phyloP scores from a whole-genome alignment of 2,888 invertebrate genomes.

The Abrostola triplasia region DNA sequence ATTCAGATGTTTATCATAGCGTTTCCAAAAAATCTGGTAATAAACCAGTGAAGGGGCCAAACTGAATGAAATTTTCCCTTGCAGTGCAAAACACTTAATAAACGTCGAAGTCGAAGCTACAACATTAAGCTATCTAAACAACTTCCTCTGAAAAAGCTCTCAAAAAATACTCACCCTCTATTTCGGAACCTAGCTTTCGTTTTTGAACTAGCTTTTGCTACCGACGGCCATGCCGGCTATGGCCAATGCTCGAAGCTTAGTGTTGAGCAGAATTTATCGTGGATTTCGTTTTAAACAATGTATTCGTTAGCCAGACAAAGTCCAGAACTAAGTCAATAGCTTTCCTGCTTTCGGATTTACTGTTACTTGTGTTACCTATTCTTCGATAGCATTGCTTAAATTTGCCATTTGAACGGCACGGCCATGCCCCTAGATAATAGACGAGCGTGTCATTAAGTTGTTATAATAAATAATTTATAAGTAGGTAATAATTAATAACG shows the following conservation, averaged over 20 bases:
- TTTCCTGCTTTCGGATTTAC: not conserved
- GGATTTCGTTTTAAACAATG: not conserved
- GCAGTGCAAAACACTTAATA: not conserved
- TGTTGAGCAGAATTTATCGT: not conserved
- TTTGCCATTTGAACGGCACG: too few species aligned
- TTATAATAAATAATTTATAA: too few species aligned
- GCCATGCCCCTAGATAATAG: too few species aligned
- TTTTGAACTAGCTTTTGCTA: not conserved
- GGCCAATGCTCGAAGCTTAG: not conserved
- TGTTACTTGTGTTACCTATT: too few species aligned
- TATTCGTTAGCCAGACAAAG: not conserved
- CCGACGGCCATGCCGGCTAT: not conserved
- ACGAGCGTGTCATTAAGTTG: too few species aligned
- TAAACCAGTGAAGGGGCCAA: not conserved
- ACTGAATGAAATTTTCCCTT: not conserved
- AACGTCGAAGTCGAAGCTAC: not conserved
- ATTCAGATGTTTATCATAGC: too few species aligned
- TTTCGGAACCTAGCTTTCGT: not conserved
- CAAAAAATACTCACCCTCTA: not conserved
- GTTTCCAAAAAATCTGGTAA: too few species aligned
- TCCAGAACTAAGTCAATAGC: not conserved
- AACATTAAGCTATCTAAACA: not conserved
- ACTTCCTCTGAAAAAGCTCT: not conserved
- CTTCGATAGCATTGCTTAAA: too few species aligned
- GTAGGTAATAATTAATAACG: too few species aligned